Base-by-base conservation (phyloP, 2,888 invertebrate species). In the Silvanus unidentatus region DNA sequence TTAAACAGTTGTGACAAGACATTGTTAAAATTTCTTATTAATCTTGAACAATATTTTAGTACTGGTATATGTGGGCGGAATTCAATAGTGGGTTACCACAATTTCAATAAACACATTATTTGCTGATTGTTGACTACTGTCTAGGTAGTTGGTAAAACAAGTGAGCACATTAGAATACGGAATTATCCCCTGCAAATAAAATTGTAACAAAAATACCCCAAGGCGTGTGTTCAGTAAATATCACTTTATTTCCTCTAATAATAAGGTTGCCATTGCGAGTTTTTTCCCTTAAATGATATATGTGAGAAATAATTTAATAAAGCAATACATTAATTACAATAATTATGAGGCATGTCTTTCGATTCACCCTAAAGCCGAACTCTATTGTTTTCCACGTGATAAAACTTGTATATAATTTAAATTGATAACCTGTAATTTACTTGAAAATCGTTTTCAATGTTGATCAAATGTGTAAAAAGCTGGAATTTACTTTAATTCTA, bases 11-110 rank as follows among this genome's bases (percentile, higher is more conserved):
- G 39, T 28, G 47, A 45, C 43, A 45, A 37, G 38, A 28, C 39
- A 45, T 49, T 49, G 48, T 49, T 49, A 34, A 32, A 43, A 38
- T 40, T 45, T 35, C 40, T 43, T 48, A 48, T 48, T 45, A 48
- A 45, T 47, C 49, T 49, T 44, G 22, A 22, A 22, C 22, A 22
- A 36, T 27, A 44, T 49, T 44, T 49, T 49, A 22, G 22, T 22
- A 22, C 8, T 5, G n/a, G 45, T 42, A 39, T 12, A 44, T 46
- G 47, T 49, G 40, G 49, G 49, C 8, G 41, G 45, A 30, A 12
- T 41, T 41, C 42, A 42, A 48, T 32, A 13, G 39, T 44, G 40
- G 44, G 44, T 40, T 44, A 22, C 4, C 22, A 39, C 39, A 44
- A 29, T 40, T 44, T 36, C 39, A 40, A 39, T 44, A 22, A 44